phyloP scores from a whole-genome alignment of 2,888 invertebrate species.

The Zhuqinia jingwanae region DNA sequence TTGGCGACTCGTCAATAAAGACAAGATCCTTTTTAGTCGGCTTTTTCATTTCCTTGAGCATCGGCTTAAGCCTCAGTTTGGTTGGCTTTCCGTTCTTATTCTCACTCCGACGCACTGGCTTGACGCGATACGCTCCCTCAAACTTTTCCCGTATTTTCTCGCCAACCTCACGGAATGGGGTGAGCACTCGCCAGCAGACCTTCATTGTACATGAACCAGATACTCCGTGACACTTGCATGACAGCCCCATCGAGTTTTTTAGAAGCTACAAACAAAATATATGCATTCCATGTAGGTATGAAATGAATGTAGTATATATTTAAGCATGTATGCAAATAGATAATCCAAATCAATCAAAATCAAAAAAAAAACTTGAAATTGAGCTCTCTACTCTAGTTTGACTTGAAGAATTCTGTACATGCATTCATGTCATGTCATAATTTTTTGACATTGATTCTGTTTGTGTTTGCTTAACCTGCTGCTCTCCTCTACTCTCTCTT shows the following conservation, averaged over 20 bases:
- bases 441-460: conserved; percentile 43
- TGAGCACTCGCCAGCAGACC: conserved; percentile 84
- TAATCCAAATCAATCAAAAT: conserved; percentile 56
- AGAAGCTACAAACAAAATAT: conserved; percentile 80
- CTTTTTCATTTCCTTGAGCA: conserved; percentile 90
- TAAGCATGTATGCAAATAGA: not conserved
- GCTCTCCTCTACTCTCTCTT: not conserved
- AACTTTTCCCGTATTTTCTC: conserved; percentile 89
- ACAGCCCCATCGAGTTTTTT: conserved; percentile 82
- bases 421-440: conserved; percentile 38
- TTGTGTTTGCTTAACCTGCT: conserved; percentile 64
- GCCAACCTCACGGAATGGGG: conserved; percentile 84
- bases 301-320: too few relatives aligned
- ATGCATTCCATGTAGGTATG: too few relatives aligned
- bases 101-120: conserved; percentile 84
- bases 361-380: not conserved
- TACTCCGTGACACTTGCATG: conserved; percentile 84
- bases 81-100: conserved; percentile 75
- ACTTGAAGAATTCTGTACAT: not conserved
- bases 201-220: conserved; percentile 84
- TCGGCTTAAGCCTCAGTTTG: conserved; percentile 84
- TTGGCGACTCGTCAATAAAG: conserved; percentile 93
- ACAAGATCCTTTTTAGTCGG: conserved; percentile 95
- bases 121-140: conserved; percentile 93
- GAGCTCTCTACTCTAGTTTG: not conserved